Evolutionary conservation across 53 echinoderm and acorn worm species (phyloP).

Genomic region (Actinopyga echinites): DNA sequence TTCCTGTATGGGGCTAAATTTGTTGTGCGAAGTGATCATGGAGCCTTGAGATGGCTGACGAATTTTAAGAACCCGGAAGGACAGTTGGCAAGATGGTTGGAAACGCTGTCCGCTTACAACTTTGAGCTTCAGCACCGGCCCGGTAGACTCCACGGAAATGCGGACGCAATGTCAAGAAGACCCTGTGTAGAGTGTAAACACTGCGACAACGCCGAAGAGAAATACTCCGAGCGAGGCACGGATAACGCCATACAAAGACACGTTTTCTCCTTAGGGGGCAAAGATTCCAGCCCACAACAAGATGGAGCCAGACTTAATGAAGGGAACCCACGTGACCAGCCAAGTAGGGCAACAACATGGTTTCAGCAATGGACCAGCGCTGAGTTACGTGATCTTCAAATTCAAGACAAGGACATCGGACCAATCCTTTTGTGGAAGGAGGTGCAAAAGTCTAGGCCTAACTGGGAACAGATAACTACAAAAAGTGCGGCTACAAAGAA

Average conservation of each 20-base stretch:
- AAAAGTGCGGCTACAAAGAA: slow-evolving; percentile 5
- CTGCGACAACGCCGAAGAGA: slow-evolving; percentile 16
- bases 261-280: background rate
- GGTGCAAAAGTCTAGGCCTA: background rate
- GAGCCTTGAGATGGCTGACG: slow-evolving; percentile 43
- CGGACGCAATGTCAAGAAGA: slow-evolving; percentile 21
- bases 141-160: too few species aligned
- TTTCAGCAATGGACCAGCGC: background rate
- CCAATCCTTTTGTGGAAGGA: slow-evolving; percentile 16
- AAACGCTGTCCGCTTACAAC: slow-evolving; percentile 13
- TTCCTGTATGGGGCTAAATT: slow-evolving; percentile 46
- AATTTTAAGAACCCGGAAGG: slow-evolving; percentile 38
- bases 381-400: slow-evolving; percentile 1
- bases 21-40: slow-evolving; percentile 37
- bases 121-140: slow-evolving; percentile 19
- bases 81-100: slow-evolving; percentile 40
- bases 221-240: background rate
- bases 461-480: background rate
- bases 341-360: background rate
- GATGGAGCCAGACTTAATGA: too few species aligned
- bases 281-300: background rate
- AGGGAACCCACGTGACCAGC: background rate
- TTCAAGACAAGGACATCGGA: background rate
- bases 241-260: background rate
- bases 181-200: slow-evolving; percentile 14